phyloP scores from a whole-genome alignment of 2,797 vertebrate species.

The Salmo trutta region DNA sequence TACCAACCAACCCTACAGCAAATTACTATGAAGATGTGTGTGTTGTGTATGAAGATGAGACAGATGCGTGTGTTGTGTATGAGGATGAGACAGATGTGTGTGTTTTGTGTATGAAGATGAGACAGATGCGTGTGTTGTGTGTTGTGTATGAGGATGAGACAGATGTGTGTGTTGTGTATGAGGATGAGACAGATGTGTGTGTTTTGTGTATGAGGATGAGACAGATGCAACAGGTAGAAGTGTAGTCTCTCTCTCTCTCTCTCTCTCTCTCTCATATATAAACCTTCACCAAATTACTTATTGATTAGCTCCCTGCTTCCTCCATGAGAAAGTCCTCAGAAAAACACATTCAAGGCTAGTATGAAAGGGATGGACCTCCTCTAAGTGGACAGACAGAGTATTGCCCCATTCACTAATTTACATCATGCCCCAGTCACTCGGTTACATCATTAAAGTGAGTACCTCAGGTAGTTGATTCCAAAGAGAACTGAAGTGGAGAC shows the following conservation, averaged over 20 bases:
- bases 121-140: no score
- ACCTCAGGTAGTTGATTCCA: conserved; percentile 39
- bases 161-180: no score
- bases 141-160: no score
- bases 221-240: no score
- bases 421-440: conserved; percentile 19
- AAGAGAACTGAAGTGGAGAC: conserved; percentile 28
- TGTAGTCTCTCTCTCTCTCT: not conserved
- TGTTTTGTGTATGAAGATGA: no score
- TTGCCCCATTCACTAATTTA: conserved; percentile 15
- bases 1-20: no score
- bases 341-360: conserved; percentile 23
- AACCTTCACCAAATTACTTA: not conserved
- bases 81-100: no score
- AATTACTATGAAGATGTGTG: no score
- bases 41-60: no score
- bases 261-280: not conserved
- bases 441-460: conserved; percentile 52
- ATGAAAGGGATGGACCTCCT: conserved; percentile 31
- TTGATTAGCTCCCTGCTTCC: not conserved
- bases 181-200: no score
- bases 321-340: conserved; percentile 22
- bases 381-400: conserved; percentile 21
- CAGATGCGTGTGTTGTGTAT: no score
- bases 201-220: no score